Conservation (phyloP, 2,113 vertebrate genomes). For the Neolamprologus falcicula region DNA sequence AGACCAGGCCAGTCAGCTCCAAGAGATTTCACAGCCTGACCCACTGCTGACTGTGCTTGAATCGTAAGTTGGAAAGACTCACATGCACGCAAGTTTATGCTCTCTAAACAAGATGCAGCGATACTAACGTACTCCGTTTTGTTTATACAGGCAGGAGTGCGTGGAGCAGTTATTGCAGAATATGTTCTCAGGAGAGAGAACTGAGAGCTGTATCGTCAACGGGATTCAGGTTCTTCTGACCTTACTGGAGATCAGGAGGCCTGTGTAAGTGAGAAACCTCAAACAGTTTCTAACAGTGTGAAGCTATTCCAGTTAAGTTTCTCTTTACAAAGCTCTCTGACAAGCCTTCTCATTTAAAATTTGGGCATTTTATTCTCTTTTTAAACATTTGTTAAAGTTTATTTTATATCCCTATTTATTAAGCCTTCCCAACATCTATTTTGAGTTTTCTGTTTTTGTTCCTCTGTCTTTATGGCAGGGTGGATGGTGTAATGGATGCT, state of each 20-base stretch:
- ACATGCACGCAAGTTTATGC: neutral
- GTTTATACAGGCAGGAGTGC: slow-evolving; percentile 80
- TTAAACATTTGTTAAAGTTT: neutral
- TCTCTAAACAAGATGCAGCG: neutral
- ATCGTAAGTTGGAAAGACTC: slow-evolving; percentile 76
- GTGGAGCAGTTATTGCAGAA: slow-evolving; percentile 89
- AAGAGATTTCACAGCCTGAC: slow-evolving; percentile 82
- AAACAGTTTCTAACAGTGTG: neutral
- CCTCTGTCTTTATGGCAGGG: slow-evolving; percentile 50
- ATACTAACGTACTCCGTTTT: neutral
- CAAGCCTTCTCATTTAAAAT: neutral
- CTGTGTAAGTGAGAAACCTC: slow-evolving; percentile 76
- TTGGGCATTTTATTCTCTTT: neutral
- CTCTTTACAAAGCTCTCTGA: neutral
- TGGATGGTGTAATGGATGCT: slow-evolving; percentile 70
- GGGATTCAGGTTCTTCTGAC: slow-evolving; percentile 93
- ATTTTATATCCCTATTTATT: neutral
- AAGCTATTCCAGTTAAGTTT: neutral
- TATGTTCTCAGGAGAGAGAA: slow-evolving; percentile 86
- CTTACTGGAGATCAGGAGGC: slow-evolving; percentile 85
- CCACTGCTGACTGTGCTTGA: slow-evolving; percentile 86
- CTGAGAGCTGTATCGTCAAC: slow-evolving; percentile 84
- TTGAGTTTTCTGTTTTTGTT: neutral
- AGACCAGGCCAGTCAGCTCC: slow-evolving; percentile 88
- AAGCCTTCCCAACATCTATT: neutral